Evolutionary conservation across 1,140 invertebrate species (phyloP), one percentile per base, ranked within the genome.

Genomic region (Zelostemma sp.): DNA sequence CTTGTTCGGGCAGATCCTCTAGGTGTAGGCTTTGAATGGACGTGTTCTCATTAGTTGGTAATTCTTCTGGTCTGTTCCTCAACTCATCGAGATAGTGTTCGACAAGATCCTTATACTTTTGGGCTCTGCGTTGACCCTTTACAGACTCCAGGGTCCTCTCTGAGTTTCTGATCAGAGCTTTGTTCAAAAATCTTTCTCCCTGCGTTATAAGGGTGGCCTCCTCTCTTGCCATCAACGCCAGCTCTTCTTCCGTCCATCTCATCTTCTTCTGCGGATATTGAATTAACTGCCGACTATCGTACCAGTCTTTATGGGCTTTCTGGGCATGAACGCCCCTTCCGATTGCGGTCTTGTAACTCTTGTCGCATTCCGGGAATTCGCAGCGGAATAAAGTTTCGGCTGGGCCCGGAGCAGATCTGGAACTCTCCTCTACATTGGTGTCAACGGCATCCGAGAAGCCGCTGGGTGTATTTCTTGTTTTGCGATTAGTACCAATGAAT

Each of bases 221-320:
- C 12, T 40, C 21, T 6, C 31, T 14, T 1, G 49, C 49, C 15
- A 40, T 1, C 3, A 53, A 18, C 0, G 6, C 1, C 1, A 2
- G n/a, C 17, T 53, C 33, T 18, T 53, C 33, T 1, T 38, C 49
- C 0, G 31, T 19, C 33, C 49, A 53, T 19, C 19, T 9, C 5
- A n/a, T 15, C 9, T 25, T 53, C 2, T 8, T 1, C 1, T 12
- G 11, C 3, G 5, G 14, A n/a, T 12, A 2, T 0, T 1, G 14
- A 1, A 1, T 4, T 9, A 19, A 11, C 11, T 40, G 12, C 1
- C n/a, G 15, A 4, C 14, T 12, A 40, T 53, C 35, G 14, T 53
- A 53, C 49, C 49, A 53, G n/a, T 38, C 33, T 18, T 11, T 16
- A 40, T 53, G 49, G 1, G 9, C 35, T 53, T 19, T 40, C 12